Evolutionary conservation across 2,797 vertebrate genomes (phyloP), one percentile per base, ranked within the genome.

Genomic region (Fistularia tabacaria): DNA sequence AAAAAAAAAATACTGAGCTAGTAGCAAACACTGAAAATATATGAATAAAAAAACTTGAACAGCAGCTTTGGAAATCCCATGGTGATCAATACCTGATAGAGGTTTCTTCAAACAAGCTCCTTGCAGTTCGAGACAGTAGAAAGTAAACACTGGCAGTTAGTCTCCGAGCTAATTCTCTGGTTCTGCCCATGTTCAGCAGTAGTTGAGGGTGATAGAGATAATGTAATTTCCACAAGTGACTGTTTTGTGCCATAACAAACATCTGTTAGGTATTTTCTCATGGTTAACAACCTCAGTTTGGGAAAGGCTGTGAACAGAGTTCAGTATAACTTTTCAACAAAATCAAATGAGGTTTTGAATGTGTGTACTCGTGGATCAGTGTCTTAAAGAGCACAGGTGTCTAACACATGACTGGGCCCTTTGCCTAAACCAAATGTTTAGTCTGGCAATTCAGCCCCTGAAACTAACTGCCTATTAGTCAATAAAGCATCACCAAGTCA

Each of bases 131-230:
- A 76, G 77, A 76, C 64, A 66, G 71, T 49, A 64, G 66, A 63
- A 74, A 68, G 81, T 84, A 79, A 75, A 72, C 79, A 76, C 66
- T 8, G 12, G 72, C 74, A 75, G 82, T 82, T 82, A 80, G 74
- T 79, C 76, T 80, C 69, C 50, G 66, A 81, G 82, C 82, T 86
- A 77, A 86, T 79, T 83, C 75, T 50, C 76, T 56, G 76, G 76
- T 83, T 85, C 73, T 85, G 79, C 73, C 73, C 66, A 59, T 77
- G 76, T 71, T 73, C 53, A 50, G 68, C 55, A 54, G 63, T 7
- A 49, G 71, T 9, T 54, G 54, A 62, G 69, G 69, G 70, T 74
- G 47, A 47, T 53, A 52, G 73, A 73, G 71, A 74, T 60, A 58
- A 71, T 66, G 64, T 47, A 42, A 0, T 12, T 51, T 72, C 56